Base-by-base conservation (phyloP, 2,888 invertebrate genomes). In the Diarsia rubi region DNA sequence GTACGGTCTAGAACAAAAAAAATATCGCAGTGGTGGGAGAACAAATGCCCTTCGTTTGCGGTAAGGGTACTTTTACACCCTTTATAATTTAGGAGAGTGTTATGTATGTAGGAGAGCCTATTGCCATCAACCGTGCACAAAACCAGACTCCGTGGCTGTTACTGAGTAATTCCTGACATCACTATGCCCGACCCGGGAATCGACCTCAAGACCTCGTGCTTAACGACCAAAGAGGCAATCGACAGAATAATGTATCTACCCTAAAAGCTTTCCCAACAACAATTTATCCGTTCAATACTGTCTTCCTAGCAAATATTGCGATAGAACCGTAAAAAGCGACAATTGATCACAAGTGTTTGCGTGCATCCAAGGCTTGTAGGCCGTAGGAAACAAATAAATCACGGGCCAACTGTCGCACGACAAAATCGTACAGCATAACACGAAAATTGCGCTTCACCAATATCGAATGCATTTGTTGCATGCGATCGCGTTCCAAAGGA, bases 381-480 rank as follows among this genome's bases (percentile, higher is more conserved):
- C 91, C 89, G 85, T 78, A 81, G 66, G 81, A 54, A 77, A 77
- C 88, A 79, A 82, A 93, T 95, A 95, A 95, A 95, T 95, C 95
- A 93, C 89, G 84, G 84, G 84, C 88, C 84, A 87, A 90, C 93
- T 93, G 93, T 94, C 94, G 90, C 93, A 90, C 93, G 91, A 93
- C 94, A 91, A 90, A 91, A 90, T 92, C 90, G 87, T 91, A 91
- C 92, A 89, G 93, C 90, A 92, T 92, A 93, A 95, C 95, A 95
- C 91, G 95, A 93, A 93, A 94, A 95, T 95, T 95, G 95, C 94
- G 93, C 94, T 92, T 92, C 83, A 86, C 89, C 92, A 87, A 92
- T 93, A 91, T 91, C 87, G 92, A 95, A 95, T 95, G 95, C 95
- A 94, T 93, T 94, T 92, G 88, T 92, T 87, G 94, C 95, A 95